Evolutionary conservation across 2,797 vertebrate genomes (phyloP).

Genomic region (Crossoptilon crossoptilon): DNA sequence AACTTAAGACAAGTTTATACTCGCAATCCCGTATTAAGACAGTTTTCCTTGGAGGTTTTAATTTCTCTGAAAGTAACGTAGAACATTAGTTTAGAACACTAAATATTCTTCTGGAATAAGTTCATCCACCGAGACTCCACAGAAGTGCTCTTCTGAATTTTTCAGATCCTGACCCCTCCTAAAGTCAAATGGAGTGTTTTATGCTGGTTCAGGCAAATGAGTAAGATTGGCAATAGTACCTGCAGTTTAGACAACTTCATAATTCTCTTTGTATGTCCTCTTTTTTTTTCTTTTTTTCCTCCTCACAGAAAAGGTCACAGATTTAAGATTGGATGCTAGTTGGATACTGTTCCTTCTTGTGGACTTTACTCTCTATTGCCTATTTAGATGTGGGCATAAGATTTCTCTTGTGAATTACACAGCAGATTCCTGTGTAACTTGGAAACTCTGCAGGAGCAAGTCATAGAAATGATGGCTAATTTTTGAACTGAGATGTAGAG

Average conservation of each 20-base stretch:
- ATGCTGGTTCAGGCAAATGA: neutral
- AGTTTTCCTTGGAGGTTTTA: neutral
- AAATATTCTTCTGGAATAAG: neutral
- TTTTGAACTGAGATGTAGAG: neutral
- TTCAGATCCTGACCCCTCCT: neutral
- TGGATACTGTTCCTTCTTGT: neutral
- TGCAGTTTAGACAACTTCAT: rapidly evolving
- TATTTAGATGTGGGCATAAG: rapidly evolving
- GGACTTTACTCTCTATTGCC: neutral
- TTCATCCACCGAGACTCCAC: neutral
- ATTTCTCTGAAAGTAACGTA: neutral
- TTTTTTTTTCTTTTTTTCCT: neutral
- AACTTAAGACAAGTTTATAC: neutral
- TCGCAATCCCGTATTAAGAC: neutral
- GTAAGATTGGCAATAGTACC: rapidly evolving
- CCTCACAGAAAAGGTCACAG: neutral
- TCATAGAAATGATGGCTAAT: neutral
- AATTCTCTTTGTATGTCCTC: neutral
- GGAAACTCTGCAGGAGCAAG: neutral
- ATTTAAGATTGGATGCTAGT: neutral
- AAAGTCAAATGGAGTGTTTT: neutral
- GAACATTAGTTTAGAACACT: neutral
- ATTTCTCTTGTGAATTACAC: neutral
- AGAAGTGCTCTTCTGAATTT: neutral
- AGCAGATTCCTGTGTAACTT: neutral